Evolutionary conservation across 2,797 vertebrate genomes (phyloP).

Genomic region (Gymnodraco acuticeps): DNA sequence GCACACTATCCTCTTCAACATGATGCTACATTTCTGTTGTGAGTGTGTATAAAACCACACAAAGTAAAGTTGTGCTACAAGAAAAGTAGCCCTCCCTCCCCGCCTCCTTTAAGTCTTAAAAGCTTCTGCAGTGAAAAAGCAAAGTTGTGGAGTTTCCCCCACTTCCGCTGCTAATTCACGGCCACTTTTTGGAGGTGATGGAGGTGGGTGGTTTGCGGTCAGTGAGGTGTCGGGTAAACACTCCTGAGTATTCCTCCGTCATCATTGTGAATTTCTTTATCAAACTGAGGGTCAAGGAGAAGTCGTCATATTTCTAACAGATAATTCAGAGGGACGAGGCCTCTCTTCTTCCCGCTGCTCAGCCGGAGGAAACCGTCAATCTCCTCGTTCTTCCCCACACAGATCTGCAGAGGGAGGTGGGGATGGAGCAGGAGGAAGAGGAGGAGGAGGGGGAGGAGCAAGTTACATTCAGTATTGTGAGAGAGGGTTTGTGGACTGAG

Average conservation of each 20-base stretch:
- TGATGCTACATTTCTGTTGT: slow-evolving; percentile 74
- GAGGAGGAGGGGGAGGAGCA: slow-evolving; percentile 28
- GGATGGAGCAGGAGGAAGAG: not conserved
- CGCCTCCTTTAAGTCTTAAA: slow-evolving; percentile 31
- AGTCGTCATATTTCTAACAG: slow-evolving; percentile 88
- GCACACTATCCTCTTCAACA: slow-evolving; percentile 31
- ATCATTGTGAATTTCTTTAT: slow-evolving; percentile 38
- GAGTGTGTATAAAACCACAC: slow-evolving; percentile 56
- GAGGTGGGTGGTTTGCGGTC: slow-evolving; percentile 51
- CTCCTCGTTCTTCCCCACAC: slow-evolving; percentile 88
- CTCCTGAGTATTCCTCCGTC: slow-evolving; percentile 74
- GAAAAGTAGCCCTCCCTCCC: slow-evolving; percentile 57
- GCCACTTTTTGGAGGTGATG: slow-evolving; percentile 32
- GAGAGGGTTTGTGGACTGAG: slow-evolving; percentile 37
- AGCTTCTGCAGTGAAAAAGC: slow-evolving; percentile 45
- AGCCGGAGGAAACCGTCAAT: slow-evolving; percentile 87
- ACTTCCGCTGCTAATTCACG: slow-evolving; percentile 52
- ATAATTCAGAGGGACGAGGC: slow-evolving; percentile 86
- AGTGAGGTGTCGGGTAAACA: slow-evolving; percentile 67
- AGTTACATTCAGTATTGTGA: slow-evolving; percentile 42
- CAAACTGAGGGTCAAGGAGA: slow-evolving; percentile 44
- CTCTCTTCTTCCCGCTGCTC: slow-evolving; percentile 91
- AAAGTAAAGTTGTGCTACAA: slow-evolving; percentile 67
- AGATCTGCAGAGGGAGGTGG: slow-evolving; percentile 83
- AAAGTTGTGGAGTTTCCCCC: slow-evolving; percentile 37